Conservation (phyloP, 1,140 invertebrate genomes). For the Brachionus asplanchnoidis region DNA sequence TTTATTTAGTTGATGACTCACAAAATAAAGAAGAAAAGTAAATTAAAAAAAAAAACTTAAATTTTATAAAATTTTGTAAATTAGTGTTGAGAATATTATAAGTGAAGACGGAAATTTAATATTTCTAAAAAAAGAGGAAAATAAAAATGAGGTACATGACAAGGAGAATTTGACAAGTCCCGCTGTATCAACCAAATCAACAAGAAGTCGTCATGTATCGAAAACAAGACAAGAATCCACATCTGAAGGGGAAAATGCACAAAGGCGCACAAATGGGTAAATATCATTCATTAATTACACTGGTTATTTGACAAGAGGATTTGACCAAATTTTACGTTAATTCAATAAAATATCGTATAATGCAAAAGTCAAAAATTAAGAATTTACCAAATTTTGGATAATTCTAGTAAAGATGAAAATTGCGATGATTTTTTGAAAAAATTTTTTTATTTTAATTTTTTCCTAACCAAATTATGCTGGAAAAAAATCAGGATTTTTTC, state of each 20-base stretch:
- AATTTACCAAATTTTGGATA: no score
- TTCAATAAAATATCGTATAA: no score
- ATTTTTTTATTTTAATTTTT: no score
- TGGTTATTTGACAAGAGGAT: no score
- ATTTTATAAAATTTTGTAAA: not conserved
- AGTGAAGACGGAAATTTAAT: conserved; percentile 17
- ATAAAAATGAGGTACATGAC: not conserved
- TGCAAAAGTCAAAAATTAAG: no score
- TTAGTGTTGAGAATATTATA: not conserved
- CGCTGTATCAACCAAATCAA: not conserved
- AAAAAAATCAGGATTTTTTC: no score
- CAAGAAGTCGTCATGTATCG: not conserved
- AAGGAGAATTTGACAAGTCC: not conserved
- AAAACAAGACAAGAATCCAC: not conserved
- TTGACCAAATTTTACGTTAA: no score
- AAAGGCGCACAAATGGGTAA: conserved; percentile 2
- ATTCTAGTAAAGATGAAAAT: no score
- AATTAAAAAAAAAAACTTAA: not conserved
- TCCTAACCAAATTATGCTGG: no score
- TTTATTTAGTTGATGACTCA: not conserved
- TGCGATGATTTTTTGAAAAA: no score
- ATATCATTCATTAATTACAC: not conserved
- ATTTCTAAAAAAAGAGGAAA: not conserved
- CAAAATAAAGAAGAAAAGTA: not conserved
- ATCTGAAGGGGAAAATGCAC: conserved; percentile 15